phyloP scores from a whole-genome alignment of 2,888 invertebrate genomes.

The Ectemnius lituratus region DNA sequence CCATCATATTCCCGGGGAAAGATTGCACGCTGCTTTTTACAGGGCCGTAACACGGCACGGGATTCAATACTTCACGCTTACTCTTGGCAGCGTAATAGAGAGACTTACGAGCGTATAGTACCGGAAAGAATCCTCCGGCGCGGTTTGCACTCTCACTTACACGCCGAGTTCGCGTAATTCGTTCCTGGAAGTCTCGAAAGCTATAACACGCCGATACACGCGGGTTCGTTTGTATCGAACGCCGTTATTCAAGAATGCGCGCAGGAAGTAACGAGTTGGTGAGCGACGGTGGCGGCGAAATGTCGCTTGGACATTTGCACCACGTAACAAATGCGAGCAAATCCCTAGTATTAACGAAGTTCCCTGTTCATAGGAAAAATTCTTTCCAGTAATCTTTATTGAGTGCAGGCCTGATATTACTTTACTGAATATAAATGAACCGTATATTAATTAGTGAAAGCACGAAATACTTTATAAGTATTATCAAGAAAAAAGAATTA shows the following conservation, averaged over 20 bases:
- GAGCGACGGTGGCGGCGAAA: neutral
- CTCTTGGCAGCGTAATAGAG: constrained; percentile 19
- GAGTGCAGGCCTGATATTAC: no score
- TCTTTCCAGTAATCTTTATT: no score
- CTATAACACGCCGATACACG: neutral
- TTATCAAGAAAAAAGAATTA: no score
- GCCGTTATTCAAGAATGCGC: neutral
- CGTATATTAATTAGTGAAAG: no score
- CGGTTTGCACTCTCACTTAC: constrained; percentile 33
- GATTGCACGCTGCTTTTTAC: neutral
- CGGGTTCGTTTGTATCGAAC: neutral
- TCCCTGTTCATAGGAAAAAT: no score
- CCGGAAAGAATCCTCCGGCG: constrained; percentile 25
- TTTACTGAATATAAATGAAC: no score
- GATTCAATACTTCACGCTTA: neutral
- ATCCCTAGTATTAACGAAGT: no score
- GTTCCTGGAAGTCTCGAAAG: constrained; percentile 11
- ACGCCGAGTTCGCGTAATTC: constrained; percentile 9
- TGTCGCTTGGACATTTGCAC: no score
- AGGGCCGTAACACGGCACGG: neutral
- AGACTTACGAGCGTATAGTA: constrained; percentile 9
- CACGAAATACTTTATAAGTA: no score
- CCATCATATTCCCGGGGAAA: no score
- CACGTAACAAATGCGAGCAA: no score
- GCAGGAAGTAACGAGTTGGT: neutral